phyloP scores from a whole-genome alignment of 64 coral and sea anemone species.

The Porites australiensis region DNA sequence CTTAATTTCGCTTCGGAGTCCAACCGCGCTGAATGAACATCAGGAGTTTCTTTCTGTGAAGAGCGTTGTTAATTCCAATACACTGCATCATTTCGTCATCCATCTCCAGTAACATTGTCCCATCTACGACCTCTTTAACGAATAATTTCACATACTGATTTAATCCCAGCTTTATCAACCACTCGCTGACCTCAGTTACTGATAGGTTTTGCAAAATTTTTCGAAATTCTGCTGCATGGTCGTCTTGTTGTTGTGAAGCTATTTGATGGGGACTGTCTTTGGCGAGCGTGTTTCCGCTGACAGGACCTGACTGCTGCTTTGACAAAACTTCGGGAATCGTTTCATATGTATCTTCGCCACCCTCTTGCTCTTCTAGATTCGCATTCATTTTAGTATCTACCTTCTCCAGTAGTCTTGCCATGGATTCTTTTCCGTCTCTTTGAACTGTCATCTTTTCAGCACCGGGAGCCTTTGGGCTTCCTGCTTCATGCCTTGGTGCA shows the following conservation, averaged over 20 bases:
- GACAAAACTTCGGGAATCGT: too few relatives aligned
- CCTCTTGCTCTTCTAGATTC: too few relatives aligned
- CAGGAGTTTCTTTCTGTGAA: conserved; percentile 79
- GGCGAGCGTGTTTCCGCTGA: background rate
- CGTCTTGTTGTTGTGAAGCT: too few relatives aligned
- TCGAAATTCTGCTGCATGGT: background rate
- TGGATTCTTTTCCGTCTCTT: too few relatives aligned
- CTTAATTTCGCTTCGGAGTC: conserved; percentile 37
- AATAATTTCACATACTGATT: conserved; percentile 56
- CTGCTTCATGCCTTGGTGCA: too few relatives aligned
- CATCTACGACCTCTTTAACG: conserved; percentile 72
- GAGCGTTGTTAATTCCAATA: conserved; percentile 60
- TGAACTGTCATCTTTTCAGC: too few relatives aligned
- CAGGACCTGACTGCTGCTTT: too few relatives aligned
- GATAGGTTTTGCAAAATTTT: background rate
- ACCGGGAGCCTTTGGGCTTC: too few relatives aligned
- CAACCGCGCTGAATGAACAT: conserved; percentile 68
- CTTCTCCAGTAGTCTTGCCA: too few relatives aligned
- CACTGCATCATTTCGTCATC: conserved; percentile 78
- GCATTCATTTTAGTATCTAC: too few relatives aligned
- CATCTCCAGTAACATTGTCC: conserved; percentile 70
- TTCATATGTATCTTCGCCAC: too few relatives aligned
- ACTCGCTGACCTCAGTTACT: conserved; percentile 66
- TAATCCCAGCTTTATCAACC: conserved; percentile 67
- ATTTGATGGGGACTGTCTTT: background rate